phyloP scores from a whole-genome alignment of 1,140 invertebrate genomes.

The Euborellia annulipes region DNA sequence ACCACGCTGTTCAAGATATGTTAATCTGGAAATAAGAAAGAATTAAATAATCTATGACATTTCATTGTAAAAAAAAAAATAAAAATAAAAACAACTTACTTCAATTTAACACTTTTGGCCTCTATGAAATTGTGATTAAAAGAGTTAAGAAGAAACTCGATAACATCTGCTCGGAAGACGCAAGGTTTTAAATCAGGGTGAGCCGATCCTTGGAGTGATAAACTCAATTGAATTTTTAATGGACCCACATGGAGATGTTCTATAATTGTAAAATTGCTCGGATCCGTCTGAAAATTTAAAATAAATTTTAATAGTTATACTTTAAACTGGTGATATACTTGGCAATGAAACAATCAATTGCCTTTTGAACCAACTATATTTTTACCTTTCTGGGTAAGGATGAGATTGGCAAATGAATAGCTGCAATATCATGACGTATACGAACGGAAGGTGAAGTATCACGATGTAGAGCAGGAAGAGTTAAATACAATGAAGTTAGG shows the following conservation, averaged over 20 bases:
- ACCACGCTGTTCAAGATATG: conserved; percentile 57
- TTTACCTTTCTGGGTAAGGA: conserved; percentile 27
- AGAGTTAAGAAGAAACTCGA: conserved; percentile 41
- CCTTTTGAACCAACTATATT: conserved; percentile 1
- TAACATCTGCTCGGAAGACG: conserved; percentile 26
- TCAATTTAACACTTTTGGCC: conserved; percentile 44
- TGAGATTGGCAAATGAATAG: conserved; percentile 37
- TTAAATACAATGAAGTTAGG: conserved; percentile 41
- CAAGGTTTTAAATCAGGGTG: conserved; percentile 22
- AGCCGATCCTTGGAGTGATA: conserved; percentile 42
- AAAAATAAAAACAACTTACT: conserved; percentile 27
- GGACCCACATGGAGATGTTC: conserved; percentile 55
- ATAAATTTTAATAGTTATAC: no score
- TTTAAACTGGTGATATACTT: no score
- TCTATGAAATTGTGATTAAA: conserved; percentile 42
- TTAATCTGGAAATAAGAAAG: conserved; percentile 42
- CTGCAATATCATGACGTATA: conserved; percentile 37
- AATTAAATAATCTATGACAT: not conserved
- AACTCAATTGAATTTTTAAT: conserved; percentile 46
- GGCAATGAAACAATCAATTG: not conserved
- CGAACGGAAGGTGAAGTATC: conserved; percentile 34
- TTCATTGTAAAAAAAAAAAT: conserved; percentile 5
- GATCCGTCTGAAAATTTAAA: no score
- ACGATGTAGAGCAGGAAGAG: conserved; percentile 36
- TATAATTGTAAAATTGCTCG: conserved; percentile 24